Conservation (phyloP, 2,113 vertebrate species). For the Elaphurus davidianus region DNA sequence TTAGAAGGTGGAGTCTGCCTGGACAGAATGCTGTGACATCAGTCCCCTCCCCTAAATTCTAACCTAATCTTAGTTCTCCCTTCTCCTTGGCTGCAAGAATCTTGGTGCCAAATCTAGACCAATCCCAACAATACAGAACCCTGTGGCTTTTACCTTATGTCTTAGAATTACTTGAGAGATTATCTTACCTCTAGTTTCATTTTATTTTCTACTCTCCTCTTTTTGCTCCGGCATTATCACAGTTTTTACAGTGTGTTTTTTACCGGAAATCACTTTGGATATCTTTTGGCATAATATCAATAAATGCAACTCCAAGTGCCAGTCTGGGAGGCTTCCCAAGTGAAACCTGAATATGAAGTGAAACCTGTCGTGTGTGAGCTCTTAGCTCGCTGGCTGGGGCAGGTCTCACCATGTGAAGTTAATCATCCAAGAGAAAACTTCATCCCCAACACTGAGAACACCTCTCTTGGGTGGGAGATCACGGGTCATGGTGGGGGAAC, state of each 20-base stretch:
- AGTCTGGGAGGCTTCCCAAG: neutral
- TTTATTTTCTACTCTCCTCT: neutral
- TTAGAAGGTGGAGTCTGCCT: neutral
- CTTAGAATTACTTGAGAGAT: neutral
- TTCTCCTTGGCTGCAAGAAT: neutral
- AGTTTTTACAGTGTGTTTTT: neutral
- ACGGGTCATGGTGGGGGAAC: neutral
- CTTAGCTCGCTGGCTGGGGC: neutral
- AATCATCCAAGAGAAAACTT: neutral
- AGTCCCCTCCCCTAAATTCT: neutral
- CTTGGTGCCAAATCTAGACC: neutral
- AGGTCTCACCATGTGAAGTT: neutral
- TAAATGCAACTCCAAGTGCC: neutral
- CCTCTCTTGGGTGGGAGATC: neutral
- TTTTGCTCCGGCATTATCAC: neutral
- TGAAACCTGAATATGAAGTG: neutral
- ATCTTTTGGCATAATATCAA: neutral
- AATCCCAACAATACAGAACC: neutral
- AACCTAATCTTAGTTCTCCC: neutral
- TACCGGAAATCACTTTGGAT: neutral
- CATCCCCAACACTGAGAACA: neutral
- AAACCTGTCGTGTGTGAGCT: neutral
- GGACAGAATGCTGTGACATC: neutral
- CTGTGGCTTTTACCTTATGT: neutral
- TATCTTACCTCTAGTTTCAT: neutral